phyloP scores from a whole-genome alignment of 1,140 invertebrate species.

The Colletes gigas region DNA sequence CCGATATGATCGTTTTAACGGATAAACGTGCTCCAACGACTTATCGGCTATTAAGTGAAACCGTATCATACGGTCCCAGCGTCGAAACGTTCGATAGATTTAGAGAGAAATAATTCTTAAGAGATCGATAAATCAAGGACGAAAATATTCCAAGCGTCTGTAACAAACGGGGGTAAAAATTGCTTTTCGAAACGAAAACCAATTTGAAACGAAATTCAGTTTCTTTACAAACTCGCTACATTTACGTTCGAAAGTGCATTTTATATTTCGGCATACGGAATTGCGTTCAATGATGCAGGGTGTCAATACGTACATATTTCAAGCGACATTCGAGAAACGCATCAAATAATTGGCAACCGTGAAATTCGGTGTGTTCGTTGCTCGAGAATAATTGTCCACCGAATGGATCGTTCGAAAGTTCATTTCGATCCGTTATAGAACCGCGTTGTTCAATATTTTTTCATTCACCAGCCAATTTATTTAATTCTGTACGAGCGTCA shows the following conservation, averaged over 20 bases:
- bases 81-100: not conserved
- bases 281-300: not conserved
- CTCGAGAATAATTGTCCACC: not conserved
- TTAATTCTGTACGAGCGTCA: not conserved
- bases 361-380: not conserved
- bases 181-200: too few relatives aligned
- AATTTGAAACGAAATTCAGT: too few relatives aligned
- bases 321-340: not conserved
- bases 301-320: not conserved
- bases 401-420: not conserved
- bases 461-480: not conserved
- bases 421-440: not conserved
- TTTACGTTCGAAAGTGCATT: not conserved
- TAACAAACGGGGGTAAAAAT: too few relatives aligned
- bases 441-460: not conserved
- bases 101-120: not conserved
- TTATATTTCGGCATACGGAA: not conserved
- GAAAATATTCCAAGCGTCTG: too few relatives aligned
- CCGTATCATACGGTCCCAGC: not conserved
- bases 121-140: not conserved
- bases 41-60: not conserved
- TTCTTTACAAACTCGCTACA: too few relatives aligned
- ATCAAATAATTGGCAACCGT: slow-evolving; percentile 7
- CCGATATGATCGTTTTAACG: not conserved
- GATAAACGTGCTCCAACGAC: not conserved